Evolutionary conservation across 2,797 vertebrate species (phyloP).

Genomic region (Poecile montanus): DNA sequence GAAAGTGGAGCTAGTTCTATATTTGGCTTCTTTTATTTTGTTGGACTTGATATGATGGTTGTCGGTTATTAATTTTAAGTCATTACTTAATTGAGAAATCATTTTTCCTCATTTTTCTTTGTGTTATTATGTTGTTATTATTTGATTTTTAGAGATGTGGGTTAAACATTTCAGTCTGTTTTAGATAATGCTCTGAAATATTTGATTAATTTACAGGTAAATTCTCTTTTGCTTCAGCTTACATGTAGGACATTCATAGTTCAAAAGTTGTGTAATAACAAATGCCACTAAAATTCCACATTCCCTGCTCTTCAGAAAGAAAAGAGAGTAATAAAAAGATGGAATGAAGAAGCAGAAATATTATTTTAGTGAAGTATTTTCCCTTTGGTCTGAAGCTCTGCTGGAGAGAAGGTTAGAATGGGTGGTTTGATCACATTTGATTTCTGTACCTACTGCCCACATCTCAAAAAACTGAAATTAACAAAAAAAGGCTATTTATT

Average conservation of each 20-base stretch:
- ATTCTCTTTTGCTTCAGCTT: neutral
- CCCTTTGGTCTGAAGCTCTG: neutral
- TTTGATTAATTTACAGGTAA: neutral
- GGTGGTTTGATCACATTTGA: neutral
- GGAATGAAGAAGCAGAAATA: neutral
- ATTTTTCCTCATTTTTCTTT: neutral
- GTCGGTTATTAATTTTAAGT: neutral
- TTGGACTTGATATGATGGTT: accelerated
- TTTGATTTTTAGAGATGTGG: neutral
- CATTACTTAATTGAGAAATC: neutral
- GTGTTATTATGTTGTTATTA: neutral
- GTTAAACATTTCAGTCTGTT: neutral
- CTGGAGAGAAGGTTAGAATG: neutral
- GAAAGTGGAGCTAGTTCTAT: neutral
- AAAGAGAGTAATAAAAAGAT: neutral
- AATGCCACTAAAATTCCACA: neutral
- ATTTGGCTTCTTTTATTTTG: neutral
- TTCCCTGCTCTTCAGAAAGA: neutral
- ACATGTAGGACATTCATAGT: neutral
- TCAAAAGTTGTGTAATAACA: neutral
- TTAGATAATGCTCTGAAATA: neutral
- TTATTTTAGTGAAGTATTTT: neutral
- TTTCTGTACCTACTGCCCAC: neutral
- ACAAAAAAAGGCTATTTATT: neutral
- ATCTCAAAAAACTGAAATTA: neutral